Percentiles rank a stretch among this genome's conserved stretches.
These are phyloP conservation scores for Pantelozetes paolii DNA, from an alignment of 2,888 invertebrate genomes.

Conservation along the genomic window DNA sequence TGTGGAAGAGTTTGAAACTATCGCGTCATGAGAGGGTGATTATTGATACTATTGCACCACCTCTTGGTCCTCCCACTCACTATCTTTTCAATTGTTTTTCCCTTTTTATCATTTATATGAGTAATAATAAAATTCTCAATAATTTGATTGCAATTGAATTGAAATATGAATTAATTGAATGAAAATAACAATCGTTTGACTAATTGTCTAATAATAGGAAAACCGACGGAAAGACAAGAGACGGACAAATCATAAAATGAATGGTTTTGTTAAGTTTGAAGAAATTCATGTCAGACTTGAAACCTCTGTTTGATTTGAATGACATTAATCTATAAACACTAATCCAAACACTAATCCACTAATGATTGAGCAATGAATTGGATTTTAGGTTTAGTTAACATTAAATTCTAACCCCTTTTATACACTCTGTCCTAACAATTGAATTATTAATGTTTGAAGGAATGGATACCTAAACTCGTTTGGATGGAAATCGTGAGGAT, in stretches of 20 bases:
- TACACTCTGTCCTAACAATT: no score
- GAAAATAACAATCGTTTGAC: background rate
- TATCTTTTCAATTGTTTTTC: no score
- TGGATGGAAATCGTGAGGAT: slow-evolving; percentile 38
- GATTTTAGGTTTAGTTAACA: background rate
- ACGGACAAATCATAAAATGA: slow-evolving; percentile 15
- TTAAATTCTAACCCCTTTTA: no score
- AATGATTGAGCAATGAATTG: background rate
- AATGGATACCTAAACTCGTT: slow-evolving; percentile 35
- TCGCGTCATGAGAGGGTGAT: slow-evolving; percentile 43
- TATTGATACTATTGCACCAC: background rate
- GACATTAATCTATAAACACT: background rate
- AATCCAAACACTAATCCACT: background rate
- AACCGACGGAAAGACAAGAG: background rate
- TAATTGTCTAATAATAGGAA: background rate
- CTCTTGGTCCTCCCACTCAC: no score
- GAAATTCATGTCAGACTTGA: slow-evolving; percentile 37
- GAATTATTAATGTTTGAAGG: no score
- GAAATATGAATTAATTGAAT: background rate
- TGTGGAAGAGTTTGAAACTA: slow-evolving; percentile 44
- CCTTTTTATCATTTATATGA: no score
- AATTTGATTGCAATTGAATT: background rate
- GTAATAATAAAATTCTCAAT: no score
- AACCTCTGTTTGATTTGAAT: slow-evolving; percentile 23
- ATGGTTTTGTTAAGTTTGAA: slow-evolving; percentile 35